These are phyloP conservation scores for Orthonyx spaldingii DNA, from an alignment of 2,113 vertebrate species.

Conservation along the genomic window DNA sequence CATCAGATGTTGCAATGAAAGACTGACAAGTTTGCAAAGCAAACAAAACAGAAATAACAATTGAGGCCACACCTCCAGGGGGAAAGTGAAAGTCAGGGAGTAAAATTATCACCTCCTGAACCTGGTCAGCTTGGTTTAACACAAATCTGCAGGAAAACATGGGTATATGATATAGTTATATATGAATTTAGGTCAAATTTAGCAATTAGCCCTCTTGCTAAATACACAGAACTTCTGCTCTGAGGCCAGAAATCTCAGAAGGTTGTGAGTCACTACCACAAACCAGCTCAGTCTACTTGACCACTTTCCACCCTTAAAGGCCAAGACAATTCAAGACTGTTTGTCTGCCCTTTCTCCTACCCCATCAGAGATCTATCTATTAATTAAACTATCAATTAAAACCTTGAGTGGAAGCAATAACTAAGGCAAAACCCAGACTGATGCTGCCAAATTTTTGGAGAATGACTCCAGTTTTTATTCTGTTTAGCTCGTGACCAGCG, in stretches of 20 bases:
- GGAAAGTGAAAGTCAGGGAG: not conserved
- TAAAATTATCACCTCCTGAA: not conserved
- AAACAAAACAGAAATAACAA: slow-evolving; percentile 19
- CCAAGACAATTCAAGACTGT: not conserved
- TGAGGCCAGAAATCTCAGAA: not conserved
- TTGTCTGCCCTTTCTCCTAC: not conserved
- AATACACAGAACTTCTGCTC: not conserved
- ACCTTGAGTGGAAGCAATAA: not conserved
- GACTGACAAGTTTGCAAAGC: not conserved
- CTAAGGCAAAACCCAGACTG: not conserved
- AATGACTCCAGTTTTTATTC: not conserved
- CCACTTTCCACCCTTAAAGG: not conserved
- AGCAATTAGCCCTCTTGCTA: not conserved
- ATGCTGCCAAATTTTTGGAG: not conserved
- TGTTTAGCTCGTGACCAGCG: not conserved
- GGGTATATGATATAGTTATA: accelerated
- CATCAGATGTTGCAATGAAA: not conserved
- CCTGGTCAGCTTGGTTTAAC: not conserved
- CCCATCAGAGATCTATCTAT: too few species aligned
- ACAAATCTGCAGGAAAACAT: not conserved
- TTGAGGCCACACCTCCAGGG: not conserved
- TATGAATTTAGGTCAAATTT: not conserved
- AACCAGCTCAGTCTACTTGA: not conserved
- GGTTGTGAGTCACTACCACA: not conserved
- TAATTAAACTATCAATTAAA: not conserved